Base-by-base conservation (phyloP, 2,113 vertebrate genomes). In the Dasyprocta punctata region DNA sequence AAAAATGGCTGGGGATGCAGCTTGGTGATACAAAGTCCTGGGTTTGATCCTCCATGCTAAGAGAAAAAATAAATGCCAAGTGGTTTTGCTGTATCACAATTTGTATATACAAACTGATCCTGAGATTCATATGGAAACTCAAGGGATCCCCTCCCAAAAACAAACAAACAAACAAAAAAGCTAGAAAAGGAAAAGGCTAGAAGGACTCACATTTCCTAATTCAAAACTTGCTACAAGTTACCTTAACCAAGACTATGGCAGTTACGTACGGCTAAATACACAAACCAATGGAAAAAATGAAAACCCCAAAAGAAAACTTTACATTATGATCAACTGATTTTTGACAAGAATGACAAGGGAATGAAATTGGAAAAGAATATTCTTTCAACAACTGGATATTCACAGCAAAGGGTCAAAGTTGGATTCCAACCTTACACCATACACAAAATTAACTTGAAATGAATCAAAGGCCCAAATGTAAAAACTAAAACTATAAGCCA, bases 111-210 rank as follows among this genome's bases (percentile, higher is more conserved):
- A 33, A 83, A 75, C 2, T 75, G 69, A 81, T 47, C 33, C 81
- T 88, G 63, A 63, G 58, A 96, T 44, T 89, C 52, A 47, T 38
- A 82, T 3, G 49, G 49, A 90, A 95, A 95, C 75, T 36, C 56
- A 96, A 77, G 14, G 52, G 14, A n/a, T 26, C n/a, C 67, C 81
- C 54, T 17, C 54, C 54, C 3, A 17, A 71, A n/a, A 83, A 11
- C 89, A 28, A 80, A 26, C 16, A 54, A 54, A 16, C 52, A 54
- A 54, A 54, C 36, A 86, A 91, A 78, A 52, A n/a, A 80, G 22
- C 78, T 82, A 22, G 75, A 88, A 85, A 88, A 63, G 30, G 78
- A 90, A 95, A 93, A 92, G 56, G n/a, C 3, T 84, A 33, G 67
- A 30, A 71, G 33, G 84, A 67, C 10, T 86, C 65, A 61, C 12